These are phyloP conservation scores for Otolemur crassicaudatus DNA, from an alignment of 2,797 vertebrate genomes.

Conservation along the genomic window DNA sequence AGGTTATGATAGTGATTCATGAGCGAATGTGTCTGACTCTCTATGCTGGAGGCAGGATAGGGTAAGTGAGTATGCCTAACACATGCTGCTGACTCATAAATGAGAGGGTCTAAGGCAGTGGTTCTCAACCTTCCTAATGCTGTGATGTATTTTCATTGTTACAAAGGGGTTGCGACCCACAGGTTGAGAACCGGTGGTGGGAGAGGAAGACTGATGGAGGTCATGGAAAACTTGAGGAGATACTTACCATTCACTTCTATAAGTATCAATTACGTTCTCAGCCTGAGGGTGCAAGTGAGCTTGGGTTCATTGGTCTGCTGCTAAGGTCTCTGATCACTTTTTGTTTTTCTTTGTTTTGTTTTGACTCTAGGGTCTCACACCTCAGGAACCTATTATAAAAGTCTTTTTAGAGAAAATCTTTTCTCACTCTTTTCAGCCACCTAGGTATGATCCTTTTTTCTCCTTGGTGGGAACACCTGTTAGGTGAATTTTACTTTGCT, in stretches of 20 bases:
- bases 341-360: constrained; percentile 48
- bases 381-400: not conserved
- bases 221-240: not conserved
- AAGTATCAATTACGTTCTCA: not conserved
- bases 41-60: not conserved
- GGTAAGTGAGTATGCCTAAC: not conserved
- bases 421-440: not conserved
- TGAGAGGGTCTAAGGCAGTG: not conserved
- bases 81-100: not conserved
- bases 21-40: not conserved
- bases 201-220: not conserved
- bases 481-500: not conserved
- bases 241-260: not conserved
- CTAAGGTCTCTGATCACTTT: not conserved
- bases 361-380: constrained; percentile 32
- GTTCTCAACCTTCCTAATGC: no score
- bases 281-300: not conserved
- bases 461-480: not conserved
- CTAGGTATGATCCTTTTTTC: not conserved
- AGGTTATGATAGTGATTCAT: constrained; percentile 40
- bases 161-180: no score
- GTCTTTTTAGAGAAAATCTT: not conserved
- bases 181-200: not conserved
- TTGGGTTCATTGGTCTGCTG: not conserved
- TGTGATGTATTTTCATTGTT: no score